phyloP scores from a whole-genome alignment of 1,140 invertebrate genomes.

The Portunus trituberculatus region DNA sequence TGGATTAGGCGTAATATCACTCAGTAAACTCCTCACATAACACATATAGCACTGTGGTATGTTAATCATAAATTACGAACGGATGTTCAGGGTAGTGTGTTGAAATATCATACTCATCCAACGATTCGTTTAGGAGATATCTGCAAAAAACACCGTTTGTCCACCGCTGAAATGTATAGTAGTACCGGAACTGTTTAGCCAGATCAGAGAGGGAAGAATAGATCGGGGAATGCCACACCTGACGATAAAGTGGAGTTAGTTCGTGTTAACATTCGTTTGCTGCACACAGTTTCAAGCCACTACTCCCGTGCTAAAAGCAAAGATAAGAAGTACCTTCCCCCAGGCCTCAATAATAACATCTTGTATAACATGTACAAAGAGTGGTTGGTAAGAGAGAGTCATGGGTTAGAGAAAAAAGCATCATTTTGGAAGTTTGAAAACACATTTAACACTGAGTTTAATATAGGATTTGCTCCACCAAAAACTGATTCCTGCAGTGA shows the following conservation, averaged over 20 bases:
- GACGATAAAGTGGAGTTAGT: not conserved
- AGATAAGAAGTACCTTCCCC: not conserved
- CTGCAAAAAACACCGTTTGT: no score
- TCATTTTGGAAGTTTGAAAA: not conserved
- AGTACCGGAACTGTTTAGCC: not conserved
- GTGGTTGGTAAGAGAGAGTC: not conserved
- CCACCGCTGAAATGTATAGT: no score
- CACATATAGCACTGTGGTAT: no score
- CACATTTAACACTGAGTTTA: not conserved
- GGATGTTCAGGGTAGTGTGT: no score
- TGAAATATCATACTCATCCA: no score
- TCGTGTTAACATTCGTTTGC: not conserved
- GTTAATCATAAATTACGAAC: no score
- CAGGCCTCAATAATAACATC: not conserved
- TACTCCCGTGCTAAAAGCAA: not conserved
- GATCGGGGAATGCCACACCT: not conserved
- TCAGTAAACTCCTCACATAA: no score
- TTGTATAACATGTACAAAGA: constrained; percentile 13
- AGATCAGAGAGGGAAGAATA: not conserved
- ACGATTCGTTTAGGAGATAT: no score
- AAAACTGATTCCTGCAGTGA: not conserved
- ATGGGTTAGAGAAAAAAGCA: not conserved
- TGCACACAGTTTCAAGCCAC: not conserved
- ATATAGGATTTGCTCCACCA: constrained; percentile 1
- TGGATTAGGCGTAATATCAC: no score